Conservation (phyloP, 1,140 invertebrate species). For the Apis cerana region DNA sequence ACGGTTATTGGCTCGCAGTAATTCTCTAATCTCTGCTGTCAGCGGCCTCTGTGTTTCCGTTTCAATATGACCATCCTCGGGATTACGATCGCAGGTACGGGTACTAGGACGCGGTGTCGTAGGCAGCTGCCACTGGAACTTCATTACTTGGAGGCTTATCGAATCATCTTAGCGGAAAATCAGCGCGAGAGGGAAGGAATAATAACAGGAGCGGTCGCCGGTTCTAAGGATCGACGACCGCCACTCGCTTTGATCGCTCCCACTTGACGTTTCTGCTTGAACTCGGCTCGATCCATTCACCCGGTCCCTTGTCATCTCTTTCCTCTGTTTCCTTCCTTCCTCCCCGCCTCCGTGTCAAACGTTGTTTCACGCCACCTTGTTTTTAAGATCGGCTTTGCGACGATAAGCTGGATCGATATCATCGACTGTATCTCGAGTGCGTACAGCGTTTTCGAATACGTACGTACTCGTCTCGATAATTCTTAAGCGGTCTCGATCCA, state of each 20-base stretch:
- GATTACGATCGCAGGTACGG: constrained; percentile 69
- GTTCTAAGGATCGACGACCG: constrained; percentile 14
- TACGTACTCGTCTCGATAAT: no score
- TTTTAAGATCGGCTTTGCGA: no score
- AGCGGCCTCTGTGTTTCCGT: constrained; percentile 76
- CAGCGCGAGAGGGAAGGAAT: constrained; percentile 18
- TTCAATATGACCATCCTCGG: constrained; percentile 73
- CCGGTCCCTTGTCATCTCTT: not conserved
- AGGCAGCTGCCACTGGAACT: constrained; percentile 69
- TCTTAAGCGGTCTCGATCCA: no score
- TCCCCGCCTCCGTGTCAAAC: not conserved
- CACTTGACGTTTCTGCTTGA: constrained; percentile 3
- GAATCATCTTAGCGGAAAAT: constrained; percentile 65
- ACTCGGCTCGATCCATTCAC: not conserved
- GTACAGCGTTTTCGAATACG: no score
- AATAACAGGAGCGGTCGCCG: constrained; percentile 28
- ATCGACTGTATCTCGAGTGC: no score
- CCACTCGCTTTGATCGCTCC: constrained; percentile 12
- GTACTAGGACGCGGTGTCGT: constrained; percentile 49
- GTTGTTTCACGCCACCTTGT: no score
- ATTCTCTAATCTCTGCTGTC: constrained; percentile 79
- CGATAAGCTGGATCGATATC: no score
- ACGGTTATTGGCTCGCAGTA: constrained; percentile 78
- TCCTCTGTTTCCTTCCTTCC: not conserved
- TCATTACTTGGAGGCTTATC: constrained; percentile 74